phyloP scores from a whole-genome alignment of 2,113 vertebrate species.

The Nothocercus nigrocapillus region DNA sequence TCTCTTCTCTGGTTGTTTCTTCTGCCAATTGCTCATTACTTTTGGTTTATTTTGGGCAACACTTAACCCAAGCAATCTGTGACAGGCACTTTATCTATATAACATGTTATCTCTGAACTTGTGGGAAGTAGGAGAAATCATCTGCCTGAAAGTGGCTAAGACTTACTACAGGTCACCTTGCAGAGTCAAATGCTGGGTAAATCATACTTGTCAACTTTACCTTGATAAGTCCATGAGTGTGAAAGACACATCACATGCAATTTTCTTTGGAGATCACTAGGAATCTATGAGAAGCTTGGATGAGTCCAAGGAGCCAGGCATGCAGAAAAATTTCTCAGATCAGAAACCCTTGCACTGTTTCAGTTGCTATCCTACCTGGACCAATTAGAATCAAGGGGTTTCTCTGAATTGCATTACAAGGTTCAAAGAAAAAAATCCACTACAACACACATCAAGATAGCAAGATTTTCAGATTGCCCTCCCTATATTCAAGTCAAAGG shows the following conservation, averaged over 20 bases:
- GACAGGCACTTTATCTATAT: slow-evolving; percentile 14
- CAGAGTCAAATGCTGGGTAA: slow-evolving; percentile 28
- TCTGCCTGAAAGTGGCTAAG: slow-evolving; percentile 10
- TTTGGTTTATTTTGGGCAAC: slow-evolving; percentile 14
- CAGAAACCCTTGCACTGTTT: neutral
- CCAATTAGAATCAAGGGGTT: neutral
- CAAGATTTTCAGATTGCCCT: neutral
- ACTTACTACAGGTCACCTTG: neutral
- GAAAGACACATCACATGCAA: slow-evolving; percentile 56
- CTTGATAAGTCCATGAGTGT: slow-evolving; percentile 65
- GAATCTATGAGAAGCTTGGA: neutral
- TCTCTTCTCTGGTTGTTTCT: neutral
- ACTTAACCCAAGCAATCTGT: slow-evolving; percentile 9
- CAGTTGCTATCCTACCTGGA: neutral
- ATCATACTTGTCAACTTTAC: slow-evolving; percentile 17
- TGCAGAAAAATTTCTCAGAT: neutral
- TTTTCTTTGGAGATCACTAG: slow-evolving; percentile 35
- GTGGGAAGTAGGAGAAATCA: neutral
- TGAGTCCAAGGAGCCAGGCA: neutral
- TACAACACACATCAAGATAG: neutral
- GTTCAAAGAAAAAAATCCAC: neutral
- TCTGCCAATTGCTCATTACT: neutral
- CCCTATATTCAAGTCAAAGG: neutral
- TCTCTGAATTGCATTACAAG: neutral
- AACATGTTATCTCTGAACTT: neutral